Base-by-base conservation (phyloP, 2,888 invertebrate species). In the Lomographa bimaculata region DNA sequence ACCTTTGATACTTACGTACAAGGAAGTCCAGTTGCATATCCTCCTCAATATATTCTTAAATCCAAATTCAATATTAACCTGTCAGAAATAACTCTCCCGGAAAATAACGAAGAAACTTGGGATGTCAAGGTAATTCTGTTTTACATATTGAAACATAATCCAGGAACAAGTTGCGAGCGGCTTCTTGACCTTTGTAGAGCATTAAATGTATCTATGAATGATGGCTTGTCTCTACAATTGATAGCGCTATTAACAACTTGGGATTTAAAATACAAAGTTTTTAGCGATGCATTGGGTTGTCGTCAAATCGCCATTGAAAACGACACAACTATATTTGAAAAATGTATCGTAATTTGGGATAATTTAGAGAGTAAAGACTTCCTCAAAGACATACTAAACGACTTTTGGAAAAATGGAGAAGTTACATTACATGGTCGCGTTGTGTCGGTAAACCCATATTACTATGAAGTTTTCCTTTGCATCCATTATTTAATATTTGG, bases 321-420 rank as follows among this genome's bases (percentile, higher is more conserved):
- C 25, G 65, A 80, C 39, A 73, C 75, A 49, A 68, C 54, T 21
- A 54, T 69, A 33, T 60, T 84, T 19, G 53, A 70, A 12, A 78
- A 67, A 60, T 85, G 89, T 59, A 58, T 68, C 26, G 50, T 68
- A 17, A 64, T 90, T 49, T 84, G 87, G 80, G 79, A 85, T 42
- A 87, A 80, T 56, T 76, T 90, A 46, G 71, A 76, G 20, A 74
- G 72, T 36, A 87, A 77, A 64, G 75, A 79, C 23, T 80, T 84
- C 50, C 42, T 85, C 17, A 75, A 60, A 48, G 85, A 87, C 40
- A 65, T 87, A 40, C 65, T 90, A 17, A 78, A 64, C 19, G 86
- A 89, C 60, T 81, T 90, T 54, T 89, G 89, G 84, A 84, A 79
- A 63, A 85, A 79, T 50, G 89, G 90, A 7, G 90, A 90, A 71